Evolutionary conservation across 2,888 invertebrate species (phyloP).

Genomic region (Melanostoma scalare): DNA sequence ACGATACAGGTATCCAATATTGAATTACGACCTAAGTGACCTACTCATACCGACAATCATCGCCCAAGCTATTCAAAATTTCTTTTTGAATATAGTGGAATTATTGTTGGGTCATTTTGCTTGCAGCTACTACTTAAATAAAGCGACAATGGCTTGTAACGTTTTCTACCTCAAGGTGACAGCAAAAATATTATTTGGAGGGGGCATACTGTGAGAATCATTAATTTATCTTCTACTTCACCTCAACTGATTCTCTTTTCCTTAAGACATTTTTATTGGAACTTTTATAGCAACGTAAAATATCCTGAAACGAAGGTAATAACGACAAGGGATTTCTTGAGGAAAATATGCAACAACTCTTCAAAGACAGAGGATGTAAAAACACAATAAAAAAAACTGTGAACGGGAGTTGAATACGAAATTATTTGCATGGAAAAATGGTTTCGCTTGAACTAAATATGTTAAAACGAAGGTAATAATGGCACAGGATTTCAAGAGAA

Average conservation of each 20-base stretch:
- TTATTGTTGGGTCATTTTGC: conserved; percentile 76
- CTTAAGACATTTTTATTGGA: conserved; percentile 76
- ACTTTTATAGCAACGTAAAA: conserved; percentile 76
- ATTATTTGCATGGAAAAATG: too few species aligned
- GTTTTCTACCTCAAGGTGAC: conserved; percentile 75
- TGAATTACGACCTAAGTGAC: conserved; percentile 77
- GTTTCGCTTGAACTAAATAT: conserved; percentile 17
- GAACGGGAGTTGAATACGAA: background rate
- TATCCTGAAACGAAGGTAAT: conserved; percentile 22
- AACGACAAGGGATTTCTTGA: conserved; percentile 46
- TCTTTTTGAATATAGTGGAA: conserved; percentile 77
- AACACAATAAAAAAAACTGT: background rate
- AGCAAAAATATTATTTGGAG: conserved; percentile 74
- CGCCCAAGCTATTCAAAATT: conserved; percentile 76
- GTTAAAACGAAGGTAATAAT: conserved; percentile 18
- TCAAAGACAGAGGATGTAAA: background rate
- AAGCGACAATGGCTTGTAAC: conserved; percentile 31
- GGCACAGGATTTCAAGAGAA: conserved; percentile 40
- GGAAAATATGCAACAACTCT: conserved; percentile 4
- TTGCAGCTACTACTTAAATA: conserved; percentile 74
- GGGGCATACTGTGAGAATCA: conserved; percentile 75
- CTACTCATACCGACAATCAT: conserved; percentile 78
- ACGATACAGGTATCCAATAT: conserved; percentile 77
- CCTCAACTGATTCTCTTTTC: conserved; percentile 11
- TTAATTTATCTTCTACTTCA: background rate